phyloP scores from a whole-genome alignment of 2,797 vertebrate genomes.

The Acomys russatus region DNA sequence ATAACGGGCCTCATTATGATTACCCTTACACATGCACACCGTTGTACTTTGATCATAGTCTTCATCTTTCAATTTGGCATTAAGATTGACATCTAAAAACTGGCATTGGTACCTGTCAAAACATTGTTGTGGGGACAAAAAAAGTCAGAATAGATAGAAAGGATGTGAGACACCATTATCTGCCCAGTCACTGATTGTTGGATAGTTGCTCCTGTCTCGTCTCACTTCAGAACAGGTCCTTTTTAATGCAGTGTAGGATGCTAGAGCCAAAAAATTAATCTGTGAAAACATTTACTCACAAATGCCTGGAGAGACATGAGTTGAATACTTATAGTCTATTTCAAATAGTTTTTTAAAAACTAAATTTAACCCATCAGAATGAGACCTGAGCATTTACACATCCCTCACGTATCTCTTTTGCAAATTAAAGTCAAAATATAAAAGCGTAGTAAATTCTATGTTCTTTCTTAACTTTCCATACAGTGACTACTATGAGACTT shows the following conservation, averaged over 20 bases:
- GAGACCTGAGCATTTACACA: slow-evolving; percentile 4
- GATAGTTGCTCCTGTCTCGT: background rate
- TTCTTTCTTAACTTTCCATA: background rate
- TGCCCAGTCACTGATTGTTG: background rate
- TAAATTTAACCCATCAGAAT: slow-evolving; percentile 12
- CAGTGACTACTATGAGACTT: background rate
- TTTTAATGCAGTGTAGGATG: background rate
- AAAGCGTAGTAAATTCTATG: background rate
- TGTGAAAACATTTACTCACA: slow-evolving; percentile 57
- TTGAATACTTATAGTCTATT: background rate
- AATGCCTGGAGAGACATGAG: slow-evolving; percentile 18
- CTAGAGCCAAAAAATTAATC: background rate
- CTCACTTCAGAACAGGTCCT: background rate
- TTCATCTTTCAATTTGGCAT: slow-evolving; percentile 27
- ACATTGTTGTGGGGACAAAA: background rate
- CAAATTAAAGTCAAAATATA: slow-evolving; percentile 45
- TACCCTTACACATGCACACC: background rate
- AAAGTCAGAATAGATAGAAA: slow-evolving; percentile 34
- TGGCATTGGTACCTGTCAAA: background rate
- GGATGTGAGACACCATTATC: background rate
- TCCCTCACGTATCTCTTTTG: background rate
- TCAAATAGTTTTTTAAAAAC: background rate
- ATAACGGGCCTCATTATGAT: background rate
- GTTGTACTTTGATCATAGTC: background rate
- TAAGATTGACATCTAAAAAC: background rate